Base-by-base conservation (phyloP, 2,888 invertebrate genomes). In the Shargacucullia verbasci region DNA sequence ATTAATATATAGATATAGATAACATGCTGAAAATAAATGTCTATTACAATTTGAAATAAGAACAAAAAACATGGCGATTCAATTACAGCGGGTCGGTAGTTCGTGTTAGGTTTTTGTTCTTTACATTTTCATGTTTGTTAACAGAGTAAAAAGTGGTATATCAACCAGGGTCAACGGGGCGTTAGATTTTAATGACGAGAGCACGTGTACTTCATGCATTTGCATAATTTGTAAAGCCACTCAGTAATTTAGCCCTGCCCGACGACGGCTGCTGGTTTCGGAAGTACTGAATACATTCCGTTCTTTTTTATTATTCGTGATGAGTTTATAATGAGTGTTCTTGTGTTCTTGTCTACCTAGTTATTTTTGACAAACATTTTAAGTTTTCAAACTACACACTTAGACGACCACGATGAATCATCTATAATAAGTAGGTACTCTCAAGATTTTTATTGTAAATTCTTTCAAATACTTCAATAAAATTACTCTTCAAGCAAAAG, bases 151-250 rank as follows among this genome's bases (percentile, higher is more conserved):
- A 78, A 73, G 62, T 68, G 68, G 57, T 61, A 55, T 59, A 63
- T 67, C 62, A 63, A 56, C 50, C 20, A 62, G 63, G 79, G 69
- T 79, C 81, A 79, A 79, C 81, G 55, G 59, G 57, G 81, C 81
- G 84, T 79, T 79, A 76, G 71, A 77, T 82, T 86, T 87, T 88
- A 87, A 89, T 85, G 84, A 84, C 64, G 76, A 69, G 68, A 76
- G 56, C 76, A 78, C 72, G 74, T 82, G 78, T 76, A 72, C 60
- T 59, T 63, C 62, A 59, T 74, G 67, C 75, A 83, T 87, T 87
- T 86, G 70, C 84, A 86, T 86, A 86, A 85, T 87, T 85, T 81
- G 70, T 78, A 75, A 79, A 81, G 76, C 71, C 70, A 67, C 70
- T 76, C 73, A 72, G 73, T 84, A 79, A 87, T 83, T 84, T 68